A percentile compares a stretch with the other conserved stretches of the same genome.
Evolutionary conservation across 1,140 invertebrate genomes (phyloP).

Genomic region (Wiebesia pumilae): DNA sequence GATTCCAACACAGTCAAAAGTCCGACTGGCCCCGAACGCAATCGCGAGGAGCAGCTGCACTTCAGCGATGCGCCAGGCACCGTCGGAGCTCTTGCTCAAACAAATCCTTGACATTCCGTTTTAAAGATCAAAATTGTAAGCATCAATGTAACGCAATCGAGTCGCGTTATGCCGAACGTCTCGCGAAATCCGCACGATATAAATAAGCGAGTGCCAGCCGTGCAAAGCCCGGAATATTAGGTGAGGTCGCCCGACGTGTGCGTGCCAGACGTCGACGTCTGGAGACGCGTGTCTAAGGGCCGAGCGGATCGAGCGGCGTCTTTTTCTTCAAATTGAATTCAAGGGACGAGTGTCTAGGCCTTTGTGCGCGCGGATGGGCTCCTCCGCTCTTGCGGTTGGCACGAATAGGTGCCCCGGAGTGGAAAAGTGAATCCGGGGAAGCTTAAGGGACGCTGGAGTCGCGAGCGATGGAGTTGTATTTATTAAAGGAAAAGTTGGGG

Average conservation of each 20-base stretch:
- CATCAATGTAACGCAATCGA: not conserved
- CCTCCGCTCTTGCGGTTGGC: not conserved
- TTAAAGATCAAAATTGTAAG: not conserved
- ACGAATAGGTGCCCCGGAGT: not conserved
- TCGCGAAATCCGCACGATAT: not conserved
- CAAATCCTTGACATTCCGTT: not conserved
- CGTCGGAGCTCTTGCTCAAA: not conserved
- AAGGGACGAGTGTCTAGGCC: not conserved
- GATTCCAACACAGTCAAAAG: too few relatives aligned
- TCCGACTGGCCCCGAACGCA: too few relatives aligned
- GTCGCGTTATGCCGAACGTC: not conserved
- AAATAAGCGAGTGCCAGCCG: not conserved
- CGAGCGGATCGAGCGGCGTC: too few relatives aligned
- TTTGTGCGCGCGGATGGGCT: not conserved
- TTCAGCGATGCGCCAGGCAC: too few relatives aligned
- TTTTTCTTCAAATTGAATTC: not conserved
- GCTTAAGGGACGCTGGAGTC: not conserved
- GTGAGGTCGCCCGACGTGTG: not conserved
- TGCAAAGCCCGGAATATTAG: not conserved
- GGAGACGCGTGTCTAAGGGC: not conserved
- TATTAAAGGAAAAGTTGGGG: not conserved
- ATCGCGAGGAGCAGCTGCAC: too few relatives aligned
- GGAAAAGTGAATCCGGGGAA: conserved; percentile 12
- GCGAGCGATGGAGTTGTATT: conserved; percentile 12
- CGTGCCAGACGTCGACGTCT: not conserved